Conservation (phyloP, 2,888 invertebrate species). For the Sthenelais limicola region DNA sequence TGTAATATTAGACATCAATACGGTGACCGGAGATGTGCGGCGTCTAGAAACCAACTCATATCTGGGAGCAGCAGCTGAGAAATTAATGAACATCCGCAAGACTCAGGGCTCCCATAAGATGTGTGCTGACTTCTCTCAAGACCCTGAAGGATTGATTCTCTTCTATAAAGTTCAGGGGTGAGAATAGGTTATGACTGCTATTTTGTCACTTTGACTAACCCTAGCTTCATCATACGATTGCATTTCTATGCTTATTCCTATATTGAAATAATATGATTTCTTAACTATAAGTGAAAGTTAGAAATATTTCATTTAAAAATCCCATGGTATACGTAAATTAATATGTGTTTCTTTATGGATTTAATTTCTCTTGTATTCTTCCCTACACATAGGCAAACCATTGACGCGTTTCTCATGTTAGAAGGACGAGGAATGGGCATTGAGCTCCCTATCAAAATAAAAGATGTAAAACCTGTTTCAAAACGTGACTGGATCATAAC, state of each 20-base stretch:
- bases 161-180: constrained; percentile 67
- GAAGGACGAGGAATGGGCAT: constrained; percentile 62
- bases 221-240: background rate
- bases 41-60: constrained; percentile 58
- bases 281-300: no score
- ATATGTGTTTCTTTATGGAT: background rate
- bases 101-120: constrained; percentile 62
- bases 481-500: constrained; percentile 61
- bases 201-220: background rate
- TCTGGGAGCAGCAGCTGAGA: constrained; percentile 62
- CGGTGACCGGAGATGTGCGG: constrained; percentile 63
- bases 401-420: constrained; percentile 61
- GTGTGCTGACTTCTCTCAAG: constrained; percentile 54
- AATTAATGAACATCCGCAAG: constrained; percentile 49
- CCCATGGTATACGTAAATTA: background rate
- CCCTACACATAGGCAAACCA: constrained; percentile 54
- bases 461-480: constrained; percentile 57
- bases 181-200: constrained; percentile 33
- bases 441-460: constrained; percentile 61
- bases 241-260: background rate
- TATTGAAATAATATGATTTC: no score
- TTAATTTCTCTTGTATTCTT: background rate
- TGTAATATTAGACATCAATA: constrained; percentile 63
- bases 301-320: background rate
- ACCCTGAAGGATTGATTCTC: constrained; percentile 58